A percentile compares a stretch with the other conserved stretches of the same genome.
Conservation (phyloP, 2,113 vertebrate genomes). For the Abramis brama region DNA sequence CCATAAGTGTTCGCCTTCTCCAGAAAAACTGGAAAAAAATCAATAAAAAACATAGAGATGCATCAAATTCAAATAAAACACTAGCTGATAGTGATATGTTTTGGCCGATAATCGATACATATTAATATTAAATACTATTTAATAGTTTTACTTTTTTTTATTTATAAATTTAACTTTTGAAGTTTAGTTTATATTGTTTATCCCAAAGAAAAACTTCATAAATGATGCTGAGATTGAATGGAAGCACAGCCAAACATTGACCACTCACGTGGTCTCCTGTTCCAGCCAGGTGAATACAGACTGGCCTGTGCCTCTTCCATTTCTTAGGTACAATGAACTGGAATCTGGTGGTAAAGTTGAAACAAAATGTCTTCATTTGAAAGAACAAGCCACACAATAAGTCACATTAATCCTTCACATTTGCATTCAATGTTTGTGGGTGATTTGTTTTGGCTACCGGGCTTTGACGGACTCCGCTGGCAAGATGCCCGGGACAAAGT, state of each 20-base stretch:
- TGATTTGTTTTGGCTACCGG: slow-evolving; percentile 75
- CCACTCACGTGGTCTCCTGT: slow-evolving; percentile 95
- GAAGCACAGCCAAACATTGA: neutral
- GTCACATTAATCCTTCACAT: neutral
- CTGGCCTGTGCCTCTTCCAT: slow-evolving; percentile 90
- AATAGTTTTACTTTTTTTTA: too few species aligned
- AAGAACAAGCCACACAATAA: neutral
- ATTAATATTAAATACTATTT: too few species aligned
- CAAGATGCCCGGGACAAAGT: slow-evolving; percentile 90
- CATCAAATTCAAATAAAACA: neutral
- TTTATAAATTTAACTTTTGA: neutral
- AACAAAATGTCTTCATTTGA: neutral
- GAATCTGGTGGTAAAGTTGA: slow-evolving; percentile 78
- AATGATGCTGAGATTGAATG: too few species aligned
- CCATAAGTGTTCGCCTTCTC: slow-evolving; percentile 93
- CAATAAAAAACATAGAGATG: neutral
- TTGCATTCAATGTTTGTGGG: neutral
- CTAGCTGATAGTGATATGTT: neutral
- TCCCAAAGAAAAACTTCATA: too few species aligned
- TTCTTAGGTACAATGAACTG: slow-evolving; percentile 92
- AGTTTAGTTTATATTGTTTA: too few species aligned
- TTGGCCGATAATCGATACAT: too few species aligned
- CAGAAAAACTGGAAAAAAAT: slow-evolving; percentile 86
- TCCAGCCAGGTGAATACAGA: slow-evolving; percentile 95
- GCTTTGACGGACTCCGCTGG: slow-evolving; percentile 88